Evolutionary conservation across 23 tunicate genomes (phyloP).

Genomic region (Halocynthia roretzi): DNA sequence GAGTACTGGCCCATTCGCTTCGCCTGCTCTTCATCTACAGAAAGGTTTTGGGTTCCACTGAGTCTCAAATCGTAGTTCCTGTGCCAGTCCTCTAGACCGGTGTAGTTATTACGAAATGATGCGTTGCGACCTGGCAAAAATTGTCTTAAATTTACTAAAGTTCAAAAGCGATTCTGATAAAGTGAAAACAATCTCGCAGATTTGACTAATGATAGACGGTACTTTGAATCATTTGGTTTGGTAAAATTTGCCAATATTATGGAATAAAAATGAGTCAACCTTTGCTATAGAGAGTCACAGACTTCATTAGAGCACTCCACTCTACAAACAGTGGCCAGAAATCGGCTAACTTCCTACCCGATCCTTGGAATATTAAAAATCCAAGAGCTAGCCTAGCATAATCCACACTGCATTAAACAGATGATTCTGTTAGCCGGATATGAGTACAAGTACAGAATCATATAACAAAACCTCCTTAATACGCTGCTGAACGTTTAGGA

Average conservation of each 20-base stretch:
- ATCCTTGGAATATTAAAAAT: too few species aligned
- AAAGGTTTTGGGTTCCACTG: constrained; percentile 70
- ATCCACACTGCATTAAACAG: too few species aligned
- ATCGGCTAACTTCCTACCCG: too few species aligned
- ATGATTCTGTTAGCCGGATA: too few species aligned
- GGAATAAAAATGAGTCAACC: not conserved
- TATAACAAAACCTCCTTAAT: too few species aligned
- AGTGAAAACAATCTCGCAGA: not conserved
- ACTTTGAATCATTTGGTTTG: not conserved
- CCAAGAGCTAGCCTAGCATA: too few species aligned
- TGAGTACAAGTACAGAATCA: too few species aligned
- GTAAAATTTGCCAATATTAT: too few species aligned
- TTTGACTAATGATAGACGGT: constrained; percentile 1
- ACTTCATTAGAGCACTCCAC: too few species aligned
- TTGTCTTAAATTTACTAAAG: too few species aligned
- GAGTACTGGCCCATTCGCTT: constrained; percentile 23
- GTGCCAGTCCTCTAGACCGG: constrained; percentile 77
- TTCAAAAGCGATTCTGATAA: not conserved
- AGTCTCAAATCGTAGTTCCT: constrained; percentile 72
- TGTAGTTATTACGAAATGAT: constrained; percentile 61
- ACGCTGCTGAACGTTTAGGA: too few species aligned
- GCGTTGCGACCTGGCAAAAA: constrained; percentile 64
- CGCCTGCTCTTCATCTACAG: constrained; percentile 62
- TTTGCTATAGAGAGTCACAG: not conserved
- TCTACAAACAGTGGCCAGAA: too few species aligned